phyloP scores from a whole-genome alignment of 2,888 invertebrate species.

The Cyaniris semiargus region DNA sequence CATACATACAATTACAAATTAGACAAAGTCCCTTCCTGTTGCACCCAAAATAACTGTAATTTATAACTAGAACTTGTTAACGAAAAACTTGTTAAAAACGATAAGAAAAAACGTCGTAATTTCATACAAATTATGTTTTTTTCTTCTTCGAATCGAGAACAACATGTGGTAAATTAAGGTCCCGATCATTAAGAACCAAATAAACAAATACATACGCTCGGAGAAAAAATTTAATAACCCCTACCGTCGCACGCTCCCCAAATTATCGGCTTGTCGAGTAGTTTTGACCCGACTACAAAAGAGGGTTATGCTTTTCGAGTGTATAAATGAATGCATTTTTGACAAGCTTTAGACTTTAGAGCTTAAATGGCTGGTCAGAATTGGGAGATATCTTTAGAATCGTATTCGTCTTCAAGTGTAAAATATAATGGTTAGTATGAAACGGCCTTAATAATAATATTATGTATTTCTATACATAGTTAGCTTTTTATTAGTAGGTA shows the following conservation, averaged over 20 bases:
- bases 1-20: background rate
- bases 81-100: slow-evolving; percentile 4
- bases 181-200: slow-evolving; percentile 25
- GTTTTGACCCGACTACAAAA: background rate
- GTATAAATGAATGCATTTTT: too few relatives aligned
- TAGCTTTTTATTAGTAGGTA: too few relatives aligned
- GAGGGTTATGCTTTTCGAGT: too few relatives aligned
- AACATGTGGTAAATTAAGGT: slow-evolving; percentile 29
- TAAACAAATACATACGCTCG: slow-evolving; percentile 1
- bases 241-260: slow-evolving; percentile 16
- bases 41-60: background rate
- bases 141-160: slow-evolving; percentile 10
- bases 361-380: too few relatives aligned
- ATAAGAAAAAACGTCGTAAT: slow-evolving; percentile 6
- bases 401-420: too few relatives aligned
- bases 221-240: slow-evolving; percentile 20
- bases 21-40: background rate
- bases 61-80: slow-evolving; percentile 12
- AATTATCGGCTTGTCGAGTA: slow-evolving; percentile 1
- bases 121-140: slow-evolving; percentile 26
- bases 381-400: too few relatives aligned
- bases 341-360: too few relatives aligned
- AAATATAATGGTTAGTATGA: too few relatives aligned
- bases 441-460: too few relatives aligned
- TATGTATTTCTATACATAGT: too few relatives aligned